Evolutionary conservation across 2,113 vertebrate species (phyloP).

Genomic region (Osmerus eperlanus): DNA sequence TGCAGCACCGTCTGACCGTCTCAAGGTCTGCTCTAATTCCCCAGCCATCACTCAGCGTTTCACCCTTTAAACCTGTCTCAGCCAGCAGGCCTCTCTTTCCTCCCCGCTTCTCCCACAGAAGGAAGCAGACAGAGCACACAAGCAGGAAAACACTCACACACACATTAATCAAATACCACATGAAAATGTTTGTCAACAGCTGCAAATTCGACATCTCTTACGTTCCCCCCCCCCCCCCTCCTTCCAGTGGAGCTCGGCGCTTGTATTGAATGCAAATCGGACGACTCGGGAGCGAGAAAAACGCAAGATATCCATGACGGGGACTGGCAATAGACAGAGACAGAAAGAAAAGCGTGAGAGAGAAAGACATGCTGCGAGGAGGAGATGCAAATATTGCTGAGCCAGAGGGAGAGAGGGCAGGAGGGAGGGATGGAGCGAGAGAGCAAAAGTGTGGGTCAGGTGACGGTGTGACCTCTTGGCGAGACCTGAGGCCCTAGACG

Average conservation of each 20-base stretch:
- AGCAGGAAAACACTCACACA: slow-evolving; percentile 6
- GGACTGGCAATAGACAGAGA: slow-evolving; percentile 41
- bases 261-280: slow-evolving; percentile 67
- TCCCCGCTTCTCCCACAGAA: neutral
- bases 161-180: slow-evolving; percentile 49
- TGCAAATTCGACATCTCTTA: slow-evolving; percentile 37
- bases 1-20: slow-evolving; percentile 26
- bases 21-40: slow-evolving; percentile 39
- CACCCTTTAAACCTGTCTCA: slow-evolving; percentile 34
- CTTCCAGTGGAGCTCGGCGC: slow-evolving; percentile 45
- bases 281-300: slow-evolving; percentile 60
- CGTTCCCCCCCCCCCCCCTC: slow-evolving; percentile 32
- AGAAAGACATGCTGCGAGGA: slow-evolving; percentile 55
- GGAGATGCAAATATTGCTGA: slow-evolving; percentile 71
- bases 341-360: slow-evolving; percentile 43
- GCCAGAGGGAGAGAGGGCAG: slow-evolving; percentile 36
- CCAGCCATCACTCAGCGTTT: slow-evolving; percentile 36
- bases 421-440: slow-evolving; percentile 44
- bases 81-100: neutral
- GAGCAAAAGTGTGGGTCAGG: slow-evolving; percentile 57
- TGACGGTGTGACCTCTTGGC: slow-evolving; percentile 62
- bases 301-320: slow-evolving; percentile 67
- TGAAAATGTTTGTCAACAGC: slow-evolving; percentile 34
- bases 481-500: slow-evolving; percentile 52
- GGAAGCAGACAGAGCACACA: neutral